A percentile compares a stretch with the other conserved stretches of the same genome.
Conservation (phyloP, 2,113 vertebrate genomes). For the Carassius gibelio region DNA sequence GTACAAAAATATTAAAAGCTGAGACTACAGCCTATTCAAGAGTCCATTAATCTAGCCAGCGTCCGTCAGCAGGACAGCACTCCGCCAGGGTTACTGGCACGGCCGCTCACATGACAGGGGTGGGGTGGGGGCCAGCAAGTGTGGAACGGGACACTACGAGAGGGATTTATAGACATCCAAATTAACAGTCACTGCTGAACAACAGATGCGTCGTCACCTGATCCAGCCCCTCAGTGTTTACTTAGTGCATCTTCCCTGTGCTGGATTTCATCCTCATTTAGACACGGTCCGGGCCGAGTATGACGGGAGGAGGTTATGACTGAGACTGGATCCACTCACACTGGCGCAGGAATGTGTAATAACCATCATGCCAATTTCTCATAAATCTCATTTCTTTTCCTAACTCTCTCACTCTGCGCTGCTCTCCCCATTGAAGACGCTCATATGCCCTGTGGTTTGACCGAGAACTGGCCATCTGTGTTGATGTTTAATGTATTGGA, state of each 20-base stretch:
- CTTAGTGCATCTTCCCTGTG: constrained; percentile 39
- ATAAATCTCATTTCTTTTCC: constrained; percentile 57
- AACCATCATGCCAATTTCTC: constrained; percentile 45
- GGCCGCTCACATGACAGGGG: neutral
- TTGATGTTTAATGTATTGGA: constrained; percentile 49
- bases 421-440: constrained; percentile 48
- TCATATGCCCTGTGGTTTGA: constrained; percentile 41
- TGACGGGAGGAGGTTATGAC: neutral
- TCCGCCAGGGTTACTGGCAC: constrained; percentile 24
- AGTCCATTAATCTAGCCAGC: constrained; percentile 34
- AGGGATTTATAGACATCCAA: constrained; percentile 53
- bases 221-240: constrained; percentile 46
- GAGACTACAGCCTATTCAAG: constrained; percentile 29
- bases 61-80: neutral
- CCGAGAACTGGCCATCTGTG: constrained; percentile 48
- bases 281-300: constrained; percentile 20
- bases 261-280: constrained; percentile 53
- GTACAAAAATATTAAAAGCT: constrained; percentile 39
- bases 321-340: constrained; percentile 41
- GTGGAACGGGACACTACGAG: constrained; percentile 34
- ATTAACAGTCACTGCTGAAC: constrained; percentile 24
- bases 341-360: constrained; percentile 41
- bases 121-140: neutral
- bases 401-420: constrained; percentile 9
- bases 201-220: constrained; percentile 44